Evolutionary conservation across 1,140 invertebrate genomes (phyloP), one percentile per base, ranked within the genome.

Genomic region (Cotesia vestalis): DNA sequence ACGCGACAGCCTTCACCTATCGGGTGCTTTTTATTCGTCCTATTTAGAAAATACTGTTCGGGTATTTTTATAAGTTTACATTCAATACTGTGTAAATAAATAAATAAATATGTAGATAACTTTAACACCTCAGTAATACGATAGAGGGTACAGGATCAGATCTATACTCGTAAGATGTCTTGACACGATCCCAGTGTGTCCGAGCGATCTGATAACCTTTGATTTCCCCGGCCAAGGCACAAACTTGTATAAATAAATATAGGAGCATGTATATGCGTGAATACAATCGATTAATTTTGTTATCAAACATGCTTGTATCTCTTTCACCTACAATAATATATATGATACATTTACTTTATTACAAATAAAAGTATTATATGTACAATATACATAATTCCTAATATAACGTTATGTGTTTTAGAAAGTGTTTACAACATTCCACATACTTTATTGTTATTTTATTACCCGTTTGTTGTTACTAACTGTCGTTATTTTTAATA

Each of bases 361-460:
- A 40, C 35, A 64, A 6, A 46, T 46, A 46, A 46, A 46, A 66
- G 20, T 46, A 66, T 66, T 51, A 59, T 27, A 27, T 20, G 5
- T 27, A 14, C 20, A 20, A 66, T 27, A 46, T 46, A 46, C 40
- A 46, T 46, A 46, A 46, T 46, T 46, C 40, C 40, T 46, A 46
- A 46, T 46, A 46, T 46, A 46, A 46, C 11, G 40, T 46, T 46
- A 46, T 46, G 40, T 66, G 46, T 17, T 51, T 66, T 66, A 51
- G 63, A 66, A 66, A 66, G 63, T 53, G n/a, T 51, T 67, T 17
- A 27, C 52, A 17, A 67, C 20, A 53, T 27, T 36, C 40, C 53
- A 35, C 66, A 55, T 67, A 20, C 27, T 67, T 55, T 27, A 67
- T 67, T 67, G 66, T 67, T 17, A 67, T 40, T 67, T 67, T 67